Conservation (phyloP, 2,888 invertebrate genomes). For the Cheilosia impressa region DNA sequence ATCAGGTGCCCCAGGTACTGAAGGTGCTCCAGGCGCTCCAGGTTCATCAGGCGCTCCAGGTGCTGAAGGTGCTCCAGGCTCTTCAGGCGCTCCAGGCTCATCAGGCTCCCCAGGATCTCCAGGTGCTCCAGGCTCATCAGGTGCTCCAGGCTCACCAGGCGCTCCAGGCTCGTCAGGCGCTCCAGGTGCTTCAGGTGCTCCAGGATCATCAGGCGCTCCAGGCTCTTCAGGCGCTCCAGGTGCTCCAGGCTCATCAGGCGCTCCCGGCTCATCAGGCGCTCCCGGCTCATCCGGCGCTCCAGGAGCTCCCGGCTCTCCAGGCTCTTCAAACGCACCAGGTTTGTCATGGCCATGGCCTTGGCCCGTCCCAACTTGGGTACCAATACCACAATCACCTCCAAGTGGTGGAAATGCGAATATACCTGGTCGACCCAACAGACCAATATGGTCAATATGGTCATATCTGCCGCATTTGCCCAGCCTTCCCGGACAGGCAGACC, state of each 20-base stretch:
- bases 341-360: not conserved
- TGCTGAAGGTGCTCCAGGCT: not conserved
- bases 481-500: not conserved
- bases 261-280: constrained; percentile 1
- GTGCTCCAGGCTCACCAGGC: not conserved
- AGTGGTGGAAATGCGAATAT: not conserved
- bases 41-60: constrained; percentile 2
- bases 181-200: not conserved
- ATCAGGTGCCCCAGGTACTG: not conserved
- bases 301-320: constrained; percentile 11
- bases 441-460: constrained; percentile 30
- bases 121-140: not conserved
- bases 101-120: not conserved
- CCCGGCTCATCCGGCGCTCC: not conserved
- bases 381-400: not conserved
- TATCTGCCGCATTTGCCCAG: not conserved
- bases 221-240: constrained; percentile 1
- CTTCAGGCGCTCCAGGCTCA: not conserved
- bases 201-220: constrained; percentile 10
- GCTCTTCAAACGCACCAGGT: not conserved
- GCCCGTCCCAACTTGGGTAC: not conserved
- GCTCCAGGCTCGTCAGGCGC: not conserved
- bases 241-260: not conserved
- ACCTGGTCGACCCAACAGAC: not conserved
- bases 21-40: not conserved